Evolutionary conservation across 1,140 invertebrate genomes (phyloP).

Genomic region (Megathymus violae): DNA sequence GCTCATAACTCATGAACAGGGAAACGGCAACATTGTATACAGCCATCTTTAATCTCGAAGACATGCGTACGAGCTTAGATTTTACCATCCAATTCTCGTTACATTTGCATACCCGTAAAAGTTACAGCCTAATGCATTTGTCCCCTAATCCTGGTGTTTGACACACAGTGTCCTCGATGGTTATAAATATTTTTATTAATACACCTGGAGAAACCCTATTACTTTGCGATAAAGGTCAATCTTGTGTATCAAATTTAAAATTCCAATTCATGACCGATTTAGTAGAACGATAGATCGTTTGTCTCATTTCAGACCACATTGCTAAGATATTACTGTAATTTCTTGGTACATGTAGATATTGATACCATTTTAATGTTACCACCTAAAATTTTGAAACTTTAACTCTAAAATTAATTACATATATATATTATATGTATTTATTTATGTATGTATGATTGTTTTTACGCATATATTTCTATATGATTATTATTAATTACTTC

Average conservation of each 20-base stretch:
- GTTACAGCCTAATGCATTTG: conserved; percentile 73
- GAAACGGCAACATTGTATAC: conserved; percentile 23
- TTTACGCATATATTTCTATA: too few relatives aligned
- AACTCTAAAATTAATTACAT: too few relatives aligned
- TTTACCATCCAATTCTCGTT: conserved; percentile 66
- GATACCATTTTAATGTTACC: neutral
- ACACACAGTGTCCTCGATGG: conserved; percentile 47
- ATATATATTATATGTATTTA: too few relatives aligned
- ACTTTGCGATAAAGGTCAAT: conserved; percentile 4
- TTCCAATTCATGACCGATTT: conserved; percentile 39
- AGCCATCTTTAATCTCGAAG: conserved; percentile 46
- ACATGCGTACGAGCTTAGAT: conserved; percentile 53
- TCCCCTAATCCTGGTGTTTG: conserved; percentile 64
- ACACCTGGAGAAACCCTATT: neutral
- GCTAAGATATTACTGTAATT: neutral
- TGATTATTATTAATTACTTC: too few relatives aligned
- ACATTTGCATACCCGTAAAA: conserved; percentile 80
- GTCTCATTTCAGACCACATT: conserved; percentile 26
- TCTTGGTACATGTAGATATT: too few relatives aligned
- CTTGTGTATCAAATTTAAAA: neutral
- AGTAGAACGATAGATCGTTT: conserved; percentile 46
- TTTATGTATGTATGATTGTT: too few relatives aligned
- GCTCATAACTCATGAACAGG: conserved; percentile 8
- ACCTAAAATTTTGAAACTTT: too few relatives aligned
- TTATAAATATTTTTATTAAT: neutral